phyloP scores from a whole-genome alignment of 1,140 invertebrate genomes.

The Uloborus diversus region DNA sequence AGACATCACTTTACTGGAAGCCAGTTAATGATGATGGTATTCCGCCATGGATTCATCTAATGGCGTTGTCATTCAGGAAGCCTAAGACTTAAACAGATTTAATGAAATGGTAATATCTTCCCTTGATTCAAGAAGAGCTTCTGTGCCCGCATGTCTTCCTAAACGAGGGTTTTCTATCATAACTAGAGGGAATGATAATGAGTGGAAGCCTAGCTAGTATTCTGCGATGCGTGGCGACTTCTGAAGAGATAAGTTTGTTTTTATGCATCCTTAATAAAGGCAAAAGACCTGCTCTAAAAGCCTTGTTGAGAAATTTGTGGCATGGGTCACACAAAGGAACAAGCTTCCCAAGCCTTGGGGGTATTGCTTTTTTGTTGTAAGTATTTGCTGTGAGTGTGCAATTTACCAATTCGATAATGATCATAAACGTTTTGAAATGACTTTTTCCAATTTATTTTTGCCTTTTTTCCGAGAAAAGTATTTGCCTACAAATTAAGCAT shows the following conservation, averaged over 20 bases:
- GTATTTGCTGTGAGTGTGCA: too few species aligned
- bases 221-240: slow-evolving; percentile 18
- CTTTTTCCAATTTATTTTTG: too few species aligned
- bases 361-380: too few species aligned
- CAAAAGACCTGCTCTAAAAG: not conserved
- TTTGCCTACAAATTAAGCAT: too few species aligned
- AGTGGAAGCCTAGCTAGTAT: not conserved
- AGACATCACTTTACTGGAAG: slow-evolving; percentile 22
- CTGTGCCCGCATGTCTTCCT: slow-evolving; percentile 44
- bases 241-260: slow-evolving; percentile 10
- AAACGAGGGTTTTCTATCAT: not conserved
- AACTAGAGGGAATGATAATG: slow-evolving; percentile 19
- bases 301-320: too few species aligned
- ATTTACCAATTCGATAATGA: too few species aligned
- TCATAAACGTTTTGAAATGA: too few species aligned
- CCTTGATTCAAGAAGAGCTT: slow-evolving; percentile 35
- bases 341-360: too few species aligned
- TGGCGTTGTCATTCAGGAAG: slow-evolving; percentile 37
- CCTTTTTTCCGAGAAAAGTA: too few species aligned
- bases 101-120: slow-evolving; percentile 55
- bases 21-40: not conserved
- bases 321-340: too few species aligned
- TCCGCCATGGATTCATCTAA: not conserved
- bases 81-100: slow-evolving; percentile 6
- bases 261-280: slow-evolving; percentile 41